Evolutionary conservation across 2,888 invertebrate genomes (phyloP).

Genomic region (Entomobrya multifasciata): DNA sequence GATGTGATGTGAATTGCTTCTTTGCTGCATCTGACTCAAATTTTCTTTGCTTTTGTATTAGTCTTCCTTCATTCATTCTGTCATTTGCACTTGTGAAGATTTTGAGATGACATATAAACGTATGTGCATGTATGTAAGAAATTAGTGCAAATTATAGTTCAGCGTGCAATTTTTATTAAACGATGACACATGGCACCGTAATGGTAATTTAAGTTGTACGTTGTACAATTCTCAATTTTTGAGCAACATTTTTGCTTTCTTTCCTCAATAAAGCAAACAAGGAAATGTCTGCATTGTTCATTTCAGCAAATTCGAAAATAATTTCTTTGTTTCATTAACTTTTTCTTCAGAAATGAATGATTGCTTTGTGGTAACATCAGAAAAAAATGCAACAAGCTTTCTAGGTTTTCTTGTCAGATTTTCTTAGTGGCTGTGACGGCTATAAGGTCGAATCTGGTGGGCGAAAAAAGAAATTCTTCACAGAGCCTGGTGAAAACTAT

Average conservation of each 20-base stretch:
- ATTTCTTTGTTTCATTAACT: too few species aligned
- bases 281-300: neutral
- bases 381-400: conserved; percentile 4
- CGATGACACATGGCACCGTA: too few species aligned
- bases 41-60: neutral
- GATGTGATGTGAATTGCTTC: neutral
- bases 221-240: too few species aligned
- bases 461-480: conserved; percentile 8
- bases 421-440: conserved; percentile 48
- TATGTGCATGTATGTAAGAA: too few species aligned
- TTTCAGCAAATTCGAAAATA: too few species aligned
- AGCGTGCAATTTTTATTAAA: too few species aligned
- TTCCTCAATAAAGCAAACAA: too few species aligned
- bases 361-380: conserved; percentile 37
- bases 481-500: conserved; percentile 5
- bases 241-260: too few species aligned
- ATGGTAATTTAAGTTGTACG: too few species aligned
- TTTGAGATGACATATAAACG: too few species aligned
- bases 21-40: neutral
- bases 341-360: neutral
- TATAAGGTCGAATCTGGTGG: conserved; percentile 57
- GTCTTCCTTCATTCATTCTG: neutral
- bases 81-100: neutral
- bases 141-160: too few species aligned
- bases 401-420: conserved; percentile 27